Percentiles rank a stretch among this genome's conserved stretches.
Evolutionary conservation across 2,113 vertebrate species (phyloP).

Genomic region (Xerus inauris): DNA sequence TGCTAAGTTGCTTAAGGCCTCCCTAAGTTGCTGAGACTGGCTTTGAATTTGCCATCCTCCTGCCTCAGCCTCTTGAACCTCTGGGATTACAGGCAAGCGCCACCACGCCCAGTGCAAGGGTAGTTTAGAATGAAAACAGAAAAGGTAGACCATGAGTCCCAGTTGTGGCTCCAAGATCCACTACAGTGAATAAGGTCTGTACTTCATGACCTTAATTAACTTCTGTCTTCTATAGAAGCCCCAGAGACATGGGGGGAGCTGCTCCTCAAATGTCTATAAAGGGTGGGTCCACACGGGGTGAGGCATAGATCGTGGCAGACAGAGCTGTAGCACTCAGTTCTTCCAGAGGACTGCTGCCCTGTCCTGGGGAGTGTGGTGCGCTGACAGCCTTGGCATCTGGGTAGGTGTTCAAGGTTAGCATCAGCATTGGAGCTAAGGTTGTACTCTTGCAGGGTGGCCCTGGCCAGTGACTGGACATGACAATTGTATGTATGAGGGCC

Average conservation of each 20-base stretch:
- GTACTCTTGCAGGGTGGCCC: neutral
- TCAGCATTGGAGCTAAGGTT: neutral
- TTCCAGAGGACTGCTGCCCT: neutral
- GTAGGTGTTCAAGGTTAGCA: neutral
- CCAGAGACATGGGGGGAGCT: neutral
- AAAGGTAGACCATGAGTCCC: neutral
- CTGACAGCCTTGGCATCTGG: neutral
- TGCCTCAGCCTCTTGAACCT: too few relatives aligned
- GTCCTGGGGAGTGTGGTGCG: neutral
- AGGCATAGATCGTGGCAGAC: neutral
- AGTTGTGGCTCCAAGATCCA: neutral
- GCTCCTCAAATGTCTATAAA: neutral
- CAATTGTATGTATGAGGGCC: neutral
- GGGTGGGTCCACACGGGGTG: neutral
- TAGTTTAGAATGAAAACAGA: neutral
- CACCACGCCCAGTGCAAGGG: too few relatives aligned
- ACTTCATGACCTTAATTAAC: too few relatives aligned
- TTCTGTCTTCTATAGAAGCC: neutral
- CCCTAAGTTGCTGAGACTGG: too few relatives aligned
- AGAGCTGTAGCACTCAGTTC: accelerated
- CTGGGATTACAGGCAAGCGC: too few relatives aligned
- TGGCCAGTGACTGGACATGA: neutral
- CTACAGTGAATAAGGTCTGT: neutral
- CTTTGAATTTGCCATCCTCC: too few relatives aligned
- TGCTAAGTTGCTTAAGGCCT: too few relatives aligned